These are phyloP conservation scores for Xenops minutus DNA, from an alignment of 2,797 vertebrate species.

Conservation along the genomic window DNA sequence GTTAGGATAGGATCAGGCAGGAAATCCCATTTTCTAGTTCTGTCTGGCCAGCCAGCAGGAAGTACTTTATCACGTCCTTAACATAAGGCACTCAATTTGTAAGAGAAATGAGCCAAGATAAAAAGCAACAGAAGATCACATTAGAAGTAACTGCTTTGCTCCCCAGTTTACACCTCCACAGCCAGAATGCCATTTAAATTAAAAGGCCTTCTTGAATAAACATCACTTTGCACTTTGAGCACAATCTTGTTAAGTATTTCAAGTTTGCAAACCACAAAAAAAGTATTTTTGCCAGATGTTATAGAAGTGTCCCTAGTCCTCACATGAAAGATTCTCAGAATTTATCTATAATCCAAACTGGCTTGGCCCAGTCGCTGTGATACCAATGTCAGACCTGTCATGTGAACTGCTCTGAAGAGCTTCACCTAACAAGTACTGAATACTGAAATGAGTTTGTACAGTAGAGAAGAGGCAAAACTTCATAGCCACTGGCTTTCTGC, in stretches of 20 bases:
- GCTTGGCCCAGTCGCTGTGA: not conserved
- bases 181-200: not conserved
- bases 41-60: not conserved
- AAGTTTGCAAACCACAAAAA: not conserved
- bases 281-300: not conserved
- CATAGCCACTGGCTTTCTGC: not conserved
- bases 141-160: not conserved
- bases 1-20: not conserved
- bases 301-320: not conserved
- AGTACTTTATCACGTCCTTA: not conserved
- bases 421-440: not conserved
- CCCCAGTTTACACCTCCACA: not conserved
- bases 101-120: not conserved
- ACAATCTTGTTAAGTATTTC: not conserved
- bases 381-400: not conserved
- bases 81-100: not conserved
- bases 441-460: not conserved
- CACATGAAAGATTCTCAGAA: not conserved
- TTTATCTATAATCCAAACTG: not conserved
- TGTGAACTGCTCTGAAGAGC: not conserved
- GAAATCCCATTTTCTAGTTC: conserved; percentile 3
- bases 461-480: not conserved
- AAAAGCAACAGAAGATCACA: not conserved
- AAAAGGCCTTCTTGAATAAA: not conserved
- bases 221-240: not conserved